Evolutionary conservation across 2,888 invertebrate species (phyloP), one percentile per base, ranked within the genome.

Genomic region (Tortricodes alternella): DNA sequence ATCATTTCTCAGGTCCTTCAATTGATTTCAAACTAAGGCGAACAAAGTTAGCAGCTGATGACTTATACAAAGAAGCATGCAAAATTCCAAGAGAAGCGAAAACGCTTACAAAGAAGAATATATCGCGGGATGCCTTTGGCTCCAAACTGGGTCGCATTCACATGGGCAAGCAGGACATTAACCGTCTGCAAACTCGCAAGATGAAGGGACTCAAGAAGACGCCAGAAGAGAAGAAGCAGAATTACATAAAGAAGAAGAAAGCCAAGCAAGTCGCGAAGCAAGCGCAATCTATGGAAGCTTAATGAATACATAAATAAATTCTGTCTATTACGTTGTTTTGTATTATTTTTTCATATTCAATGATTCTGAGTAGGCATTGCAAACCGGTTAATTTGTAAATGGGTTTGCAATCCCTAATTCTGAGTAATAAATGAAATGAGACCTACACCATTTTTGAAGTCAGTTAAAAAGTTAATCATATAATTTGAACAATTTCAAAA

Each of bases 141-240:
- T 95, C 95, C 6, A 96, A 95, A 69, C 92, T 96, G 73, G 99
- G 98, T 35, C 94, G 98, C 48, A 94, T 99, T 55, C 99, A 99
- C 84, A 93, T 99, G 91, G 96, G 96, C 64, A 94, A 94, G 69
- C 99, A 99, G 76, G 94, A 97, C 70, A 92, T 98, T 24, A 91
- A 93, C 49, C 94, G 93, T 64, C 86, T 99, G 61, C 98, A 98
- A 79, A 97, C 97, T 2, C 93, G 97, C 59, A 97, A 97, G 82
- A 95, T 97, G 93, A 97, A 97, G 83, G 98, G 96, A 32, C 86
- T 98, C 46, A 95, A 94, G 70, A 96, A 96, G 80, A 93, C 94
- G 0, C 82, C 93, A 0, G 92, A 93, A 58, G 96, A 96, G 70
- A 93, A 89, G 67, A 95, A 94, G 66, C 82, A 91, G 13, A 91